Evolutionary conservation across 1,140 invertebrate species (phyloP), one percentile per base, ranked within the genome.

Genomic region (Lordiphosa clarofinis): DNA sequence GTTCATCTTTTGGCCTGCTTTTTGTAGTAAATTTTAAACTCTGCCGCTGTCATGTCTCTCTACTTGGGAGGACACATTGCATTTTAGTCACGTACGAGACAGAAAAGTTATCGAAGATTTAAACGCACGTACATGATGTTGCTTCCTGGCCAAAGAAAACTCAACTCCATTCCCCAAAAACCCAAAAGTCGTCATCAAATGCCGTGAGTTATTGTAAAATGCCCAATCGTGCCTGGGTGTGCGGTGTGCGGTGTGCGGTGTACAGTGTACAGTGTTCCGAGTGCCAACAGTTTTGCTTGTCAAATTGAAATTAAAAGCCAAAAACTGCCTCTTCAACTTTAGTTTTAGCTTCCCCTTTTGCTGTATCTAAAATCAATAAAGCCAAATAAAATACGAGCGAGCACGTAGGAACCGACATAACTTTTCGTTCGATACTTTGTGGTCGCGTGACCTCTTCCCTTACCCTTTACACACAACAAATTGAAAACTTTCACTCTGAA

Each of bases 281-380:
- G 63, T 70, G 74, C 64, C 74, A 79, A 78, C 69, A 57, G 63
- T 66, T 68, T 68, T 75, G 76, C 76, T 82, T 82, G 76, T 82
- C 78, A 84, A 84, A 82, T 82, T 76, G 73, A 82, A 82, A 82
- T 82, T 84, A 82, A 84, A 82, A 82, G 75, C 71, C 76, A 71
- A 82, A 67, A 68, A 70, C 19, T 70, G 79, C 57, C 61, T 63
- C 57, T 56, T 70, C 56, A 47, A 69, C 47, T 57, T 68, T 37
- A 53, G 55, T 57, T 68, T 66, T 50, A 60, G 56, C 54, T 44
- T 53, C 36, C 10, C 31, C 39, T 12, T 11, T 13, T 19, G 8
- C 10, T 71, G 65, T 70, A 69, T 71, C 58, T 49, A 75, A 81
- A 81, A 81, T 81, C 76, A 81, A 81, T 81, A 81, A 75, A 82